A percentile compares a stretch with the other conserved stretches of the same genome.
phyloP scores from a whole-genome alignment of 2,888 invertebrate genomes.

The Candidula unifasciata region DNA sequence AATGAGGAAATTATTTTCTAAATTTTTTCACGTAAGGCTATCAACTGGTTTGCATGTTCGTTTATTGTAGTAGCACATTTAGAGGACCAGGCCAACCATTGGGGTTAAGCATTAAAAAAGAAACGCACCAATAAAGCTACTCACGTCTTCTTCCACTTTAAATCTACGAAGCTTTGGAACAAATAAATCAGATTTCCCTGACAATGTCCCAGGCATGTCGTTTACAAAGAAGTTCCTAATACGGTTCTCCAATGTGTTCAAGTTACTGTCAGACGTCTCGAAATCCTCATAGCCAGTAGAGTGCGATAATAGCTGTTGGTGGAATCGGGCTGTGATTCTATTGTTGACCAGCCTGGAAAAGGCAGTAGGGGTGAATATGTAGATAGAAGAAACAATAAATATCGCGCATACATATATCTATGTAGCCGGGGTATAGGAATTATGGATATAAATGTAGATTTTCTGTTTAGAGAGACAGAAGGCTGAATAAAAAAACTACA shows the following conservation, averaged over 20 bases:
- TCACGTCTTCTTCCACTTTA: slow-evolving; percentile 60
- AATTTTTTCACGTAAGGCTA: no score
- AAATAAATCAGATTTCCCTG: slow-evolving; percentile 52
- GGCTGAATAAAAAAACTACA: no score
- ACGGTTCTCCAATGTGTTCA: slow-evolving; percentile 67
- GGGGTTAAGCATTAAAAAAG: no score
- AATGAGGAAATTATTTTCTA: no score
- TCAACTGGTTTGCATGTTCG: no score
- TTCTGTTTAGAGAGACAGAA: no score
- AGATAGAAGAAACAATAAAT: not conserved
- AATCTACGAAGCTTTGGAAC: slow-evolving; percentile 70
- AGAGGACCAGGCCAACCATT: no score
- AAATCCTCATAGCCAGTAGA: slow-evolving; percentile 63
- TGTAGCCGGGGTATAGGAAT: not conserved
- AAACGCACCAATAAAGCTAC: not conserved
- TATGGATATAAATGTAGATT: not conserved
- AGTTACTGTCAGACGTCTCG: slow-evolving; percentile 68
- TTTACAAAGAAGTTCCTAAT: slow-evolving; percentile 69
- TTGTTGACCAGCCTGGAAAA: slow-evolving; percentile 62
- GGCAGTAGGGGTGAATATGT: not conserved
- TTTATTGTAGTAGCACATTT: no score
- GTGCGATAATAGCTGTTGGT: slow-evolving; percentile 45
- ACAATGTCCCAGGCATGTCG: slow-evolving; percentile 50
- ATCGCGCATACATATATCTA: not conserved
- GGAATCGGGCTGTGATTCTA: slow-evolving; percentile 59